These are phyloP conservation scores for Hypsopygia costalis DNA, from an alignment of 2,888 invertebrate genomes.

Conservation along the genomic window DNA sequence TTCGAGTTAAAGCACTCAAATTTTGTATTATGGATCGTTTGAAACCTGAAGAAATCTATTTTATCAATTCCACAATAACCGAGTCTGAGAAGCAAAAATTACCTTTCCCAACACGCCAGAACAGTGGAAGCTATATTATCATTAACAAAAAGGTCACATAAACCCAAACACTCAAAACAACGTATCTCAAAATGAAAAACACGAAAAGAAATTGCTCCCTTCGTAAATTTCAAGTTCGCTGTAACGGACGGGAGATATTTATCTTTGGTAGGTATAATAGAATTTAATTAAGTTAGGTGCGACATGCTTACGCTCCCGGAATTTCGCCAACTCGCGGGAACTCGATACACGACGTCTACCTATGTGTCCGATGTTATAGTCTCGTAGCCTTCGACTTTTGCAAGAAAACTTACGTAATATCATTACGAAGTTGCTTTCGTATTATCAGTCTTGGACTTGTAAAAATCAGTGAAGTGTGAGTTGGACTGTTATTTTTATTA, in stretches of 20 bases:
- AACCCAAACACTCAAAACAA: conserved; percentile 25
- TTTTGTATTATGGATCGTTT: no score
- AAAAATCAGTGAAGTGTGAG: no score
- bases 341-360: conserved; percentile 24
- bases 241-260: conserved; percentile 66
- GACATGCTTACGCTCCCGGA: conserved; percentile 65
- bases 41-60: no score
- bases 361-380: neutral
- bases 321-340: conserved; percentile 47
- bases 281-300: conserved; percentile 77
- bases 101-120: no score
- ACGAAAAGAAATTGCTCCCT: conserved; percentile 61
- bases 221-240: conserved; percentile 55
- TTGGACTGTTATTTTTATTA: no score
- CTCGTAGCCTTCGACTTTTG: neutral
- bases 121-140: no score
- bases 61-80: no score
- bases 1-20: no score
- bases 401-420: no score
- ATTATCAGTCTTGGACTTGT: no score
- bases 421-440: no score
- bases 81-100: no score
- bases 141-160: neutral
- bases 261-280: conserved; percentile 72
- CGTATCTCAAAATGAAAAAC: conserved; percentile 30